Evolutionary conservation across 2,797 vertebrate genomes (phyloP), one percentile per base, ranked within the genome.

Genomic region (Apogon hyalosoma): DNA sequence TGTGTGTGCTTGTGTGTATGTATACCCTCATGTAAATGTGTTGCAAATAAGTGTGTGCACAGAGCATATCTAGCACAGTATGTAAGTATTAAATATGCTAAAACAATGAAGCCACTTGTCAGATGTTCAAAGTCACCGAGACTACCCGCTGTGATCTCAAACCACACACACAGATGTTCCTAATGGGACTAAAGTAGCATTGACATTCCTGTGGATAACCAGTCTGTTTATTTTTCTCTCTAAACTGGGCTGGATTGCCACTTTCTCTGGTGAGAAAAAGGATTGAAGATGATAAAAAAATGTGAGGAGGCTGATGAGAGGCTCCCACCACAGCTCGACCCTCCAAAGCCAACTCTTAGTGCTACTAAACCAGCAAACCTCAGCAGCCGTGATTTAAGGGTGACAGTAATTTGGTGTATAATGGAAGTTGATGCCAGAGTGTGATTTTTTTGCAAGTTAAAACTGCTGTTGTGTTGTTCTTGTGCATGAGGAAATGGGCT

Each of bases 191-290:
- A 87, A 92, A 93, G 89, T 87, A 91, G 89, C 79, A 65, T 90
- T 91, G 85, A 69, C 89, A 92, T 93, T 92, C 90, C 85, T 91
- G 92, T 19, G 91, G 90, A 88, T 86, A 91, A 90, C 89, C 89
- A 85, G 79, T 72, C 79, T 92, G 88, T 92, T 92, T 91, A 80
- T 92, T 91, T 90, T 91, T 78, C 87, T 86, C 86, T 86, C 65
- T 82, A 75, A 86, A 84, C 79, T 58, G 65, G 71, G 90, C 83
- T 76, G 68, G 62, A 80, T 80, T 80, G 83, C 86, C 82, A 90
- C 90, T 91, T 90, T 89, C 73, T 63, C 85, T 84, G 76, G 87
- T 91, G 87, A 89, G 87, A 91, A 90, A 88, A 82, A 74, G 71
- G 73, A 78, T 48, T 36, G 65, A 69, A 53, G 63, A 84, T 71